Conservation (phyloP, 2,797 vertebrate species). For the Spheniscus humboldti region DNA sequence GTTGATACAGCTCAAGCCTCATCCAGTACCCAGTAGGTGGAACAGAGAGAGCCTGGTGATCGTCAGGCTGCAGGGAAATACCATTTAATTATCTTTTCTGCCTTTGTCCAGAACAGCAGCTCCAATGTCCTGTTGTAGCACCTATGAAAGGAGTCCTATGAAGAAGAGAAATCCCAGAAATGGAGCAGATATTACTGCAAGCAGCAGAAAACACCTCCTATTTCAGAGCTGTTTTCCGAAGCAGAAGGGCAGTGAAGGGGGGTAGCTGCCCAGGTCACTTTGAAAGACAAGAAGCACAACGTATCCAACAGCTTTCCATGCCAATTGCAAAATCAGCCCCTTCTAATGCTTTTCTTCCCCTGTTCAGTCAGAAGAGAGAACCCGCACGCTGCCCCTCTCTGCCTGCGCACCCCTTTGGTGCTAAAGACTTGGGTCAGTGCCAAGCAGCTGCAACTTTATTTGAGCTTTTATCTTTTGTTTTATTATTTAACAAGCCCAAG, state of each 20-base stretch:
- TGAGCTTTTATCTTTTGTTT: constrained; percentile 20
- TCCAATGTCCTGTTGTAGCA: neutral
- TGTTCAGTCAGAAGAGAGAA: neutral
- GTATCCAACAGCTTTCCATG: neutral
- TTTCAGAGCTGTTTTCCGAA: neutral
- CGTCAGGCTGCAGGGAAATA: neutral
- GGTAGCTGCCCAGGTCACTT: neutral
- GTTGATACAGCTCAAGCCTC: neutral
- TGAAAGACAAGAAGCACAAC: neutral
- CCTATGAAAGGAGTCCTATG: neutral
- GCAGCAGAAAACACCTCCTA: neutral
- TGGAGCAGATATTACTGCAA: neutral
- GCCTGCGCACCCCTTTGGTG: neutral
- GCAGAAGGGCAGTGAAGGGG: neutral
- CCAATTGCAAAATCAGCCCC: neutral
- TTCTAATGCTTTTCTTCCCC: neutral
- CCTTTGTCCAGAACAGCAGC: neutral
- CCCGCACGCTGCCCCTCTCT: neutral
- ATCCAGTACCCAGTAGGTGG: neutral
- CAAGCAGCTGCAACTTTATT: neutral
- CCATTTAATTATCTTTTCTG: neutral
- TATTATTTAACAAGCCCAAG: neutral
- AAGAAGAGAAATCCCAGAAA: neutral
- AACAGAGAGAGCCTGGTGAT: neutral
- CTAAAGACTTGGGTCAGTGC: neutral